Conservation (phyloP, 2,888 invertebrate genomes). For the Dorcus hopei region DNA sequence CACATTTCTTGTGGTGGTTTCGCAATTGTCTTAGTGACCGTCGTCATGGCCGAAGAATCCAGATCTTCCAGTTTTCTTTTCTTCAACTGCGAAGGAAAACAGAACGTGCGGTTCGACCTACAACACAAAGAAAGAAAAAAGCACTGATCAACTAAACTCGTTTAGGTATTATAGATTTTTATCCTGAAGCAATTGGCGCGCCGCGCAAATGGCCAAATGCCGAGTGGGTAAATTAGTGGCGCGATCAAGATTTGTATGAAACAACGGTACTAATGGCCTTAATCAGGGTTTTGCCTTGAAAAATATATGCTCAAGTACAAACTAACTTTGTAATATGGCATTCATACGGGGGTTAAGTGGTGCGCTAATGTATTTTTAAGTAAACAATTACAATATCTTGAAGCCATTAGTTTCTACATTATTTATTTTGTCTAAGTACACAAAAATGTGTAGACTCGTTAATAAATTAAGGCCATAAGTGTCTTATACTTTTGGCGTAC, state of each 20-base stretch:
- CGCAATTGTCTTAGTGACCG: constrained; percentile 38
- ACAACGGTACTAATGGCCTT: too few relatives aligned
- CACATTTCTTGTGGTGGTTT: constrained; percentile 25
- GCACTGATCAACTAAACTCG: background rate
- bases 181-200: too few relatives aligned
- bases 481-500: too few relatives aligned
- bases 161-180: too few relatives aligned
- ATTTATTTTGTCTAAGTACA: too few relatives aligned
- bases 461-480: too few relatives aligned
- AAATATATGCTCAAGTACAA: too few relatives aligned
- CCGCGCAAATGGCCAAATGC: too few relatives aligned
- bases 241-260: too few relatives aligned
- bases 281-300: too few relatives aligned
- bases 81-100: constrained; percentile 59
- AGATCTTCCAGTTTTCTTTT: constrained; percentile 63
- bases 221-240: too few relatives aligned
- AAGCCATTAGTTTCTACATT: constrained; percentile 5
- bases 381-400: constrained; percentile 18
- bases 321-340: background rate
- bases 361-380: constrained; percentile 18
- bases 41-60: constrained; percentile 26
- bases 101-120: constrained; percentile 47
- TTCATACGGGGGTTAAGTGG: constrained; percentile 12
- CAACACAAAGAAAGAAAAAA: constrained; percentile 26
- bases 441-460: too few relatives aligned